Percentiles rank a stretch among this genome's conserved stretches.
Conservation (phyloP, 2,888 invertebrate species). For the Megalurothrips usitatus region DNA sequence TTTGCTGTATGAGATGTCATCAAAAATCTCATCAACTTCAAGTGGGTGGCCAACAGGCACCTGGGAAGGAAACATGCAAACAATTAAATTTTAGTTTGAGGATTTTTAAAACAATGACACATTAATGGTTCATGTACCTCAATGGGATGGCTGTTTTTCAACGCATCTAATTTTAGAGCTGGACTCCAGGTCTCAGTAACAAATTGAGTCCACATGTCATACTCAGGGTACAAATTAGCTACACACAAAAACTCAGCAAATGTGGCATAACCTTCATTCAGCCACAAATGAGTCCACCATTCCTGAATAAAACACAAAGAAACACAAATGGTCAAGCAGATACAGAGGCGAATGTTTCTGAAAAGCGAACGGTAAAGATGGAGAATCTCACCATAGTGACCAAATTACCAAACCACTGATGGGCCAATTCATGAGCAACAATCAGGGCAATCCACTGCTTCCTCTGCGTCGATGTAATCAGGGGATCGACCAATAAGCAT, state of each 20-base stretch:
- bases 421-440: slow-evolving; percentile 89
- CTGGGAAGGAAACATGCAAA: slow-evolving; percentile 41
- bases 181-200: slow-evolving; percentile 81
- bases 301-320: slow-evolving; percentile 50
- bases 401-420: slow-evolving; percentile 98
- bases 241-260: slow-evolving; percentile 95
- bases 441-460: slow-evolving; percentile 85
- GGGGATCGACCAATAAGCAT: slow-evolving; percentile 81
- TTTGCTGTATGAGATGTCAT: slow-evolving; percentile 94
- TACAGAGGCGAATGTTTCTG: background rate
- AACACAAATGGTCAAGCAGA: background rate
- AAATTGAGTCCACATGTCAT: slow-evolving; percentile 96
- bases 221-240: slow-evolving; percentile 87
- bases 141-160: slow-evolving; percentile 92
- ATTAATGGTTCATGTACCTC: slow-evolving; percentile 57
- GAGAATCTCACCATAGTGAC: slow-evolving; percentile 73
- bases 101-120: background rate
- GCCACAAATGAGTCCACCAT: slow-evolving; percentile 96
- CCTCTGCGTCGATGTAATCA: slow-evolving; percentile 78
- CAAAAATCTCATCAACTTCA: slow-evolving; percentile 96
- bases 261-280: slow-evolving; percentile 94
- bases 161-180: slow-evolving; percentile 79
- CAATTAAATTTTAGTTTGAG: background rate
- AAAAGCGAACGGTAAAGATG: background rate
- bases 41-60: slow-evolving; percentile 86